Percentiles rank a stretch among this genome's conserved stretches.
These are phyloP conservation scores for Probaryconus sp. DNA, from an alignment of 1,140 invertebrate species.

Conservation along the genomic window DNA sequence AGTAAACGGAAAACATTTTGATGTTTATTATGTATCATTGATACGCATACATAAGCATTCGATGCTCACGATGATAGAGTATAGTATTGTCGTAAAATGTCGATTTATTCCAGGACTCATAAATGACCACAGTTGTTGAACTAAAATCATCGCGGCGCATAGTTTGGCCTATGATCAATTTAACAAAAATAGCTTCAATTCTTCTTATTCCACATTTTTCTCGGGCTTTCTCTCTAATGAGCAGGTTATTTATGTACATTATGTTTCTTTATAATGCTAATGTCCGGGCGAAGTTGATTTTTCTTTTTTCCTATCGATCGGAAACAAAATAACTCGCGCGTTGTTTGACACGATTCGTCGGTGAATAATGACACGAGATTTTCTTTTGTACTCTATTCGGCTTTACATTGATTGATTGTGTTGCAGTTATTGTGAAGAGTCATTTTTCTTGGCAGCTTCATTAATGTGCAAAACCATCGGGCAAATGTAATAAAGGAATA, in stretches of 20 bases:
- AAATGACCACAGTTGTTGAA: slow-evolving; percentile 22
- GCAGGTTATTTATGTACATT: slow-evolving; percentile 14
- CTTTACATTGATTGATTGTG: slow-evolving; percentile 38
- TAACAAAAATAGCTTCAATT: slow-evolving; percentile 31
- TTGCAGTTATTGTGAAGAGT: slow-evolving; percentile 17
- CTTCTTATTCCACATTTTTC: too few species aligned
- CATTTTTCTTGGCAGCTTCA: slow-evolving; percentile 37
- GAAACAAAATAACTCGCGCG: slow-evolving; percentile 4
- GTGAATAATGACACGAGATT: slow-evolving; percentile 28
- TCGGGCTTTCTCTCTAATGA: background rate
- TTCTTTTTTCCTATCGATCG: background rate
- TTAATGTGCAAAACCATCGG: slow-evolving; percentile 22
- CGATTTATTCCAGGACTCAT: slow-evolving; percentile 24
- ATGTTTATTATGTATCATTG: too few species aligned
- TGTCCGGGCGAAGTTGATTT: too few species aligned
- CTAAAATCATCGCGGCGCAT: slow-evolving; percentile 14
- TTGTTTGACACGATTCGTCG: slow-evolving; percentile 17
- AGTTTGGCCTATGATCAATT: background rate
- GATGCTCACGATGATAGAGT: too few species aligned
- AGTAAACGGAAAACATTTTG: too few species aligned
- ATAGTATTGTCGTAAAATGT: slow-evolving; percentile 45
- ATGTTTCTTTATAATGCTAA: background rate
- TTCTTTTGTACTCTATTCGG: slow-evolving; percentile 21
- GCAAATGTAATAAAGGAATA: background rate
- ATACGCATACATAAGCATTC: too few species aligned